phyloP scores from a whole-genome alignment of 64 coral and sea anemone genomes.

The Stichodactyla mertensii region DNA sequence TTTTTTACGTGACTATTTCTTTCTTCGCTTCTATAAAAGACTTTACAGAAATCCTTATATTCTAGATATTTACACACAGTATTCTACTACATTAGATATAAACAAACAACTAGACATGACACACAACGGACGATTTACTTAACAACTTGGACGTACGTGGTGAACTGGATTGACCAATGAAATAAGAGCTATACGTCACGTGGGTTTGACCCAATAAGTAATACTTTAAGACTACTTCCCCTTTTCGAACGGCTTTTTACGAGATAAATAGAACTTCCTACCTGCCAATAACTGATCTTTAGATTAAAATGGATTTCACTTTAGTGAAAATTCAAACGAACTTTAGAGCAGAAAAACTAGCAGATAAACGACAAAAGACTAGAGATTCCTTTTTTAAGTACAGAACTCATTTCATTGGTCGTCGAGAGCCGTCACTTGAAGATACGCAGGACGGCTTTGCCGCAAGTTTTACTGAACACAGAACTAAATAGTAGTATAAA shows the following conservation, averaged over 20 bases:
- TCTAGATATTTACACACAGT: conserved; percentile 3
- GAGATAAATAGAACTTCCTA: no score
- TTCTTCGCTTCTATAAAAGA: conserved; percentile 14
- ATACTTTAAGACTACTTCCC: not conserved
- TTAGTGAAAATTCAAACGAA: not conserved
- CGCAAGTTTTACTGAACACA: not conserved
- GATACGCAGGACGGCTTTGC: conserved; percentile 16
- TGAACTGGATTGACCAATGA: conserved; percentile 32
- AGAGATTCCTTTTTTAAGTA: not conserved
- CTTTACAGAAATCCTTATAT: conserved; percentile 18
- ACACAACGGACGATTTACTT: not conserved
- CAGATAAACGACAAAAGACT: not conserved
- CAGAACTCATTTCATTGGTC: conserved; percentile 14
- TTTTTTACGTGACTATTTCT: conserved; percentile 10
- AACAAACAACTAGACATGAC: not conserved
- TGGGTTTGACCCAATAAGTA: conserved; percentile 5
- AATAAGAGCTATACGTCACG: conserved; percentile 4
- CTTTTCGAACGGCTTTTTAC: not conserved
- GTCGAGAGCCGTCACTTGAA: not conserved
- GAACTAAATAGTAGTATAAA: not conserved
- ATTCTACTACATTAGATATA: conserved; percentile 4
- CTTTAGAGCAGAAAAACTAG: not conserved
- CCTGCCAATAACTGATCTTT: no score
- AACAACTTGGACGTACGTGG: conserved; percentile 4
- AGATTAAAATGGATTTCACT: not conserved